Base-by-base conservation (phyloP, 2,888 invertebrate genomes). In the Andricus quercusramuli region DNA sequence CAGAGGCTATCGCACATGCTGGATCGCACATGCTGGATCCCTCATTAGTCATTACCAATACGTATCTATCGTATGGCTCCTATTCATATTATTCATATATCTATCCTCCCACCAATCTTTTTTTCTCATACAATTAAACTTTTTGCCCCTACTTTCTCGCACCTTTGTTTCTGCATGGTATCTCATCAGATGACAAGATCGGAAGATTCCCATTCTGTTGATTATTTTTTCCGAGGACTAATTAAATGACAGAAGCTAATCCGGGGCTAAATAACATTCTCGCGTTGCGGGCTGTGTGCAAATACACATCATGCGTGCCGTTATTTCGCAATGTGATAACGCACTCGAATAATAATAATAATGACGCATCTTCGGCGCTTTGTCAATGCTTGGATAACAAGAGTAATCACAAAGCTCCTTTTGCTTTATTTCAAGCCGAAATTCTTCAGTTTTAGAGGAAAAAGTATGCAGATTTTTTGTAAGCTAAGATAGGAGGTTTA, bases 271-370 rank as follows among this genome's bases (percentile, higher is more conserved):
- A 66, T 32, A 41, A 22, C 41, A 66, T 66, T 37, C 66, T 66
- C 32, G 66, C 66, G 11, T n/a, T n/a, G 41, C 32, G 66, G 37
- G 37, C 66, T 66, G 66, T 32, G 66, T 66, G 66, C 66, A 66
- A 66, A 66, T 41, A 66, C 29, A 37, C 37, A 51, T 32, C 32
- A 37, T 51, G 66, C 66, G 37, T 37, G 37, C 37, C n/a, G 32
- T 37, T 41, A 66, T 66, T 41, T 66, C 66, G 32, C 32, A 66
- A 66, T 66, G 32, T 32, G 37, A 66, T 66, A 66, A 66, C 37
- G 66, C 66, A 66, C 66, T 66, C 37, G 51, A 17, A 15, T 56
- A 37, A 37, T 37, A 8, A 8, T 37, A 37, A 37, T 37, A 37
- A 37, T 37, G 56, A n/a, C 56, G 56, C 20, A n/a, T 56, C 56